phyloP scores from a whole-genome alignment of 2,888 invertebrate genomes.

The Ceramica pisi region DNA sequence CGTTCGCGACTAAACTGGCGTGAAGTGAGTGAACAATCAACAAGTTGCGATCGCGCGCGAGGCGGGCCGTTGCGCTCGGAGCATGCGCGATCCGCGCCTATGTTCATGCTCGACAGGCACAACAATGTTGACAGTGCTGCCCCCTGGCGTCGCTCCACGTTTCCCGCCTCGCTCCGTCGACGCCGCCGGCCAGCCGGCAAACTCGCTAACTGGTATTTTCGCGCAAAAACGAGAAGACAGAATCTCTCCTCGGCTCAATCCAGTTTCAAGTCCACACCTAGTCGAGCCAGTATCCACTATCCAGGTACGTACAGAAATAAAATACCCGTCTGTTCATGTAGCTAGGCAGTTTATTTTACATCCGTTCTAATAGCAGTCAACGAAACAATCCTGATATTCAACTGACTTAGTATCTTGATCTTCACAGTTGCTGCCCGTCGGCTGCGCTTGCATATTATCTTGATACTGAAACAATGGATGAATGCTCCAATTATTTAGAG shows the following conservation, averaged over 20 bases:
- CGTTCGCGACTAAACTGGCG: slow-evolving; percentile 85
- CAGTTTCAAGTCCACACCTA: slow-evolving; percentile 71
- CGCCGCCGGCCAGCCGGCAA: slow-evolving; percentile 69
- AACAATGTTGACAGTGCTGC: slow-evolving; percentile 78
- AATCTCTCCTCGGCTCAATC: slow-evolving; percentile 72
- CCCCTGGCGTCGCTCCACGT: slow-evolving; percentile 56
- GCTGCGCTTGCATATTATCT: slow-evolving; percentile 60
- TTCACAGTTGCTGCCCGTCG: slow-evolving; percentile 62
- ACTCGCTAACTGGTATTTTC: slow-evolving; percentile 84
- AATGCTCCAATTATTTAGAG: slow-evolving; percentile 51
- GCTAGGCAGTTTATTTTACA: slow-evolving; percentile 56
- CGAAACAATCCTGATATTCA: slow-evolving; percentile 74
- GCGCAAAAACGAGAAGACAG: slow-evolving; percentile 86
- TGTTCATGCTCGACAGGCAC: slow-evolving; percentile 80
- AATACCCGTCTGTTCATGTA: slow-evolving; percentile 58
- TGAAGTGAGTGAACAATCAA: slow-evolving; percentile 90
- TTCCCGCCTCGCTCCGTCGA: slow-evolving; percentile 56
- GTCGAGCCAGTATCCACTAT: slow-evolving; percentile 53
- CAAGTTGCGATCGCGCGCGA: slow-evolving; percentile 86
- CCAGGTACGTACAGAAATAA: slow-evolving; percentile 71
- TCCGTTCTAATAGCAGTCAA: slow-evolving; percentile 71
- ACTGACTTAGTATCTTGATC: slow-evolving; percentile 58
- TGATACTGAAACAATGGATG: slow-evolving; percentile 70
- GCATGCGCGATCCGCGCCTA: slow-evolving; percentile 87
- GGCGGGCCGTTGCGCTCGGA: slow-evolving; percentile 82